These are phyloP conservation scores for Cossypha dichroa DNA, from an alignment of 2,797 vertebrate genomes.

Conservation along the genomic window DNA sequence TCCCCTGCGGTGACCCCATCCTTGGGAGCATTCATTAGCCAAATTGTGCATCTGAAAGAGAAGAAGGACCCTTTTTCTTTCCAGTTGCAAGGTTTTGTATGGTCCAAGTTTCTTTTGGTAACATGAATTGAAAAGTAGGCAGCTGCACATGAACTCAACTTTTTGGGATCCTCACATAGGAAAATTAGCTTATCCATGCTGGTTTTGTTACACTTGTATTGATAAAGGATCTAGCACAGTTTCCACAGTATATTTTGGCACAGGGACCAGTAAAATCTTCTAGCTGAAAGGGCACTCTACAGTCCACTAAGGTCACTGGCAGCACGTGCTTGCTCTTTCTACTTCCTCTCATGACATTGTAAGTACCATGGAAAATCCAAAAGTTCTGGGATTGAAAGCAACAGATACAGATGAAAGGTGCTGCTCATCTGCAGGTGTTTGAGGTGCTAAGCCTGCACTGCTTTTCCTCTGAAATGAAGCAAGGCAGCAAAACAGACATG, in stretches of 20 bases:
- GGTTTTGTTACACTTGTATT: neutral
- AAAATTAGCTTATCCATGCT: neutral
- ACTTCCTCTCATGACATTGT: rapidly evolving
- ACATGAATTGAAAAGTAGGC: neutral
- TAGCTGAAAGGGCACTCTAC: rapidly evolving
- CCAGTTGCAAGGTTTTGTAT: rapidly evolving
- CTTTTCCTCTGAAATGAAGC: neutral
- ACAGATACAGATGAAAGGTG: neutral
- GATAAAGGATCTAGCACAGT: neutral
- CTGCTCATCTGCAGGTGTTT: neutral
- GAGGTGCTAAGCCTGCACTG: neutral
- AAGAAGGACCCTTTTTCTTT: neutral
- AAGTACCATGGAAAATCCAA: neutral
- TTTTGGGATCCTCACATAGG: neutral
- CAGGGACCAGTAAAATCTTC: neutral
- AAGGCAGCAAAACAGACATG: neutral
- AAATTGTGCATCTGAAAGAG: neutral
- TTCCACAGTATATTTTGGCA: neutral
- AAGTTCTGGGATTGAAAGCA: neutral
- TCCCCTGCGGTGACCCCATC: neutral
- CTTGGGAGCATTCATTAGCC: neutral
- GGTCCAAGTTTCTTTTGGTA: neutral
- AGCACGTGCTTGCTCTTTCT: neutral
- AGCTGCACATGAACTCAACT: neutral
- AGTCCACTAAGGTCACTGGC: neutral